Conservation (phyloP, 2,888 invertebrate species). For the Spatulosminthurus flaviceps region DNA sequence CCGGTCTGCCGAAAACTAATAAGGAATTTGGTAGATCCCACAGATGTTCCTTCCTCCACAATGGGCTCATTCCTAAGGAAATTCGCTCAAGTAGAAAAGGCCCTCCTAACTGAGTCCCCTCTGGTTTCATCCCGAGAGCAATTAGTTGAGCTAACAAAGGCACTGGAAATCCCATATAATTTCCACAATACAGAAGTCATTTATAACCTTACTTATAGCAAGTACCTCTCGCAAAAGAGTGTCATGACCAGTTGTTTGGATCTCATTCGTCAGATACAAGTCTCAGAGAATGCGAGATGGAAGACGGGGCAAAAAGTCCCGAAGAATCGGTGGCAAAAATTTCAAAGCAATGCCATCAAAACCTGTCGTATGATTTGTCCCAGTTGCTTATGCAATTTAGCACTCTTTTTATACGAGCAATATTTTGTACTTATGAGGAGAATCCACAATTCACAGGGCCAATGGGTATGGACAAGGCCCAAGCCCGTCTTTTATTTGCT, state of each 20-base stretch:
- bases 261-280: background rate
- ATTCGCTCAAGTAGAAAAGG: background rate
- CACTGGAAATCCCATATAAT: background rate
- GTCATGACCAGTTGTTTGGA: background rate
- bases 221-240: background rate
- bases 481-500: constrained; percentile 8
- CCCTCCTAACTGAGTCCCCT: background rate
- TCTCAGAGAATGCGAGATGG: background rate
- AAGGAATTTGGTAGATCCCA: background rate
- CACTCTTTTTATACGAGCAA: background rate
- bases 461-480: background rate
- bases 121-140: background rate
- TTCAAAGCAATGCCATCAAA: background rate
- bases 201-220: background rate
- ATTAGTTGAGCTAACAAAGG: background rate
- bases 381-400: background rate
- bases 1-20: constrained; percentile 34
- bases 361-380: background rate
- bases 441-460: background rate
- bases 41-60: background rate
- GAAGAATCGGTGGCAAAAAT: background rate
- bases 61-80: background rate
- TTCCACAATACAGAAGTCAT: background rate
- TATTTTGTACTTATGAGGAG: background rate
- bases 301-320: background rate